These are phyloP conservation scores for Hippocampus barbouri DNA, from an alignment of 2,113 vertebrate genomes.

Conservation along the genomic window DNA sequence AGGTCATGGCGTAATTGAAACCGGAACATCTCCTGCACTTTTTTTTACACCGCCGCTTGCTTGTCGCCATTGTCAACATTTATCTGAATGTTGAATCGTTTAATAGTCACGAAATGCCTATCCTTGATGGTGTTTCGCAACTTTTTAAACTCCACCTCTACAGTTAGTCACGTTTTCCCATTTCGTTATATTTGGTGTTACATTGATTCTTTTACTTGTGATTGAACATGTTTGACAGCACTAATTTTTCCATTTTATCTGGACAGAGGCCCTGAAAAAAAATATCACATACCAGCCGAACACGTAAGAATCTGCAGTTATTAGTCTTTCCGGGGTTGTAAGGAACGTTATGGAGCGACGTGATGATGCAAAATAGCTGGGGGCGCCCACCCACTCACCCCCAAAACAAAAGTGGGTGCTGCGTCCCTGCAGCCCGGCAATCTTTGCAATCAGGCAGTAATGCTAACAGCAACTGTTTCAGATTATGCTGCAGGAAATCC, in stretches of 20 bases:
- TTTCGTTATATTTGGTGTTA: neutral
- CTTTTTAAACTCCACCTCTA: neutral
- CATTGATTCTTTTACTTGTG: neutral
- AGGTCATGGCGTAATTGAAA: neutral
- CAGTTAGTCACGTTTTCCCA: neutral
- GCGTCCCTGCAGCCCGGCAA: conserved; percentile 60
- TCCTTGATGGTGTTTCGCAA: neutral
- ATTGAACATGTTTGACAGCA: neutral
- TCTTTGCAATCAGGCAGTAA: conserved; percentile 73
- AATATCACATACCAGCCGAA: neutral
- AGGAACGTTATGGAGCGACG: conserved; percentile 20
- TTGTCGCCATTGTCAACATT: neutral
- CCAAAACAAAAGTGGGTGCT: conserved; percentile 40
- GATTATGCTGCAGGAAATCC: conserved; percentile 82
- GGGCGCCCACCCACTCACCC: conserved; percentile 29
- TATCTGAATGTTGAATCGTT: neutral
- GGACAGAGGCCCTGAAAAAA: neutral
- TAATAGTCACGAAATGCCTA: neutral
- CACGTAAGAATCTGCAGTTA: neutral
- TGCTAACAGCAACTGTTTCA: conserved; percentile 77
- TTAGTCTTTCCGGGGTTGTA: neutral
- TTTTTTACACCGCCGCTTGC: neutral
- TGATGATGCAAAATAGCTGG: conserved; percentile 48
- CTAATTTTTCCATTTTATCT: neutral
- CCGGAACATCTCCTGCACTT: neutral